Evolutionary conservation across 1,140 invertebrate species (phyloP).

Genomic region (Temnothorax nylanderi): DNA sequence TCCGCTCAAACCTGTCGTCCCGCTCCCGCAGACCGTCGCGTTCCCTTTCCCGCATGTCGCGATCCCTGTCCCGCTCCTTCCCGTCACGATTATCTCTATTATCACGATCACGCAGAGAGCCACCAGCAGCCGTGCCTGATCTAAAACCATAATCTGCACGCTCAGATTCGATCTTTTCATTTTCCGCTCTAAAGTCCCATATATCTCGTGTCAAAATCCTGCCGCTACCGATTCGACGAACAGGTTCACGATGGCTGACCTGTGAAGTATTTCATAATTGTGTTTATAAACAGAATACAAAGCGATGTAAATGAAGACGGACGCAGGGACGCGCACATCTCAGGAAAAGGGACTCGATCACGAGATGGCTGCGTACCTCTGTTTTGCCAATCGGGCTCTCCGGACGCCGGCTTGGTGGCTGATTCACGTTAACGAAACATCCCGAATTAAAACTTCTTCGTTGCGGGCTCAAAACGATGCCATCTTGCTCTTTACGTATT

Average conservation of each 20-base stretch:
- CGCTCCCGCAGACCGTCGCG: conserved; percentile 73
- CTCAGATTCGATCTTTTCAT: conserved; percentile 83
- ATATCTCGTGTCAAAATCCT: conserved; percentile 90
- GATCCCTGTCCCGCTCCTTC: conserved; percentile 52
- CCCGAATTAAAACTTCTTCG: conserved; percentile 93
- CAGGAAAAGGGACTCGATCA: not conserved
- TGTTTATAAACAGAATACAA: not conserved
- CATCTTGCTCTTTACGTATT: conserved; percentile 93
- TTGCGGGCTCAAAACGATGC: conserved; percentile 93
- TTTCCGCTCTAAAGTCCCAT: conserved; percentile 85
- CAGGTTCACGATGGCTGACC: conserved; percentile 84
- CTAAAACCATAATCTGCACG: conserved; percentile 81
- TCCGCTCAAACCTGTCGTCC: conserved; percentile 84
- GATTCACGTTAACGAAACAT: conserved; percentile 88
- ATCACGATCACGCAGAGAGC: conserved; percentile 80
- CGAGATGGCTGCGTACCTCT: conserved; percentile 72
- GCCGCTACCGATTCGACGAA: conserved; percentile 91
- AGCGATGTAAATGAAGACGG: not conserved
- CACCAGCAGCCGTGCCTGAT: conserved; percentile 70
- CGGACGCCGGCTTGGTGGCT: conserved; percentile 84
- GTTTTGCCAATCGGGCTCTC: conserved; percentile 86
- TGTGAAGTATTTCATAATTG: conserved; percentile 58
- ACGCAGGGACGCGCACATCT: not conserved
- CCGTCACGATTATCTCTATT: conserved; percentile 75
- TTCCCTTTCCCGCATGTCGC: conserved; percentile 32